A percentile compares a stretch with the other conserved stretches of the same genome.
Conservation (phyloP, 2,797 vertebrate species). For the Aplochiton taeniatus region DNA sequence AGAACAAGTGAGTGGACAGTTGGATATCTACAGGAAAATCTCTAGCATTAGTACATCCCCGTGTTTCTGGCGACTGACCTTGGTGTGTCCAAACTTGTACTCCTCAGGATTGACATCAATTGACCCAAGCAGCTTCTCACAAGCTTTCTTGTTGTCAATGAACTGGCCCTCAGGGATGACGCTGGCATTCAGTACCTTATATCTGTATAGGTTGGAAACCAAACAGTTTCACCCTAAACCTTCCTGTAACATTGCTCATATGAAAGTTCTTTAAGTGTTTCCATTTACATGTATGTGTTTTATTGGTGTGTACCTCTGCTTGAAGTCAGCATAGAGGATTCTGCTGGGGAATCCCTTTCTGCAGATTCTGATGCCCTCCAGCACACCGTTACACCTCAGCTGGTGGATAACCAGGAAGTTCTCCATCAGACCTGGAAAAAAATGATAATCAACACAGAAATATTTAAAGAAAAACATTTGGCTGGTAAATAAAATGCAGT, state of each 20-base stretch:
- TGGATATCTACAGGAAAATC: too few species aligned
- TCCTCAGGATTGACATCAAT: conserved; percentile 80
- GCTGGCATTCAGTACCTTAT: conserved; percentile 82
- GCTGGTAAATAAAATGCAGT: too few species aligned
- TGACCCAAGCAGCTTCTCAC: conserved; percentile 80
- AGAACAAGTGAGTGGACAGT: too few species aligned
- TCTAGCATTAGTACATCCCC: too few species aligned
- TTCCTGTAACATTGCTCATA: neutral
- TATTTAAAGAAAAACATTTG: too few species aligned
- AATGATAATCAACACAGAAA: too few species aligned
- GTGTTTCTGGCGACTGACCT: conserved; percentile 58
- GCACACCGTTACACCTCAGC: conserved; percentile 82
- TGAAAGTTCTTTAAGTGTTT: neutral
- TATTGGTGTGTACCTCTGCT: conserved; percentile 67
- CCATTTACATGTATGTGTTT: neutral
- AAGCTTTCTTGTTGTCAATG: conserved; percentile 82
- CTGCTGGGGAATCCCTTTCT: conserved; percentile 86
- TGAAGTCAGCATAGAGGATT: conserved; percentile 83
- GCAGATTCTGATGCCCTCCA: conserved; percentile 85
- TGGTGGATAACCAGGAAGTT: conserved; percentile 85
- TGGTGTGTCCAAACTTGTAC: conserved; percentile 83
- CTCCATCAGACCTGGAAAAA: conserved; percentile 79
- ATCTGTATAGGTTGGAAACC: conserved; percentile 51
- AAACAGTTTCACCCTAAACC: too few species aligned
- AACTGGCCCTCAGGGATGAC: conserved; percentile 81